Conservation (phyloP, 2,888 invertebrate genomes). For the Macaria notata region DNA sequence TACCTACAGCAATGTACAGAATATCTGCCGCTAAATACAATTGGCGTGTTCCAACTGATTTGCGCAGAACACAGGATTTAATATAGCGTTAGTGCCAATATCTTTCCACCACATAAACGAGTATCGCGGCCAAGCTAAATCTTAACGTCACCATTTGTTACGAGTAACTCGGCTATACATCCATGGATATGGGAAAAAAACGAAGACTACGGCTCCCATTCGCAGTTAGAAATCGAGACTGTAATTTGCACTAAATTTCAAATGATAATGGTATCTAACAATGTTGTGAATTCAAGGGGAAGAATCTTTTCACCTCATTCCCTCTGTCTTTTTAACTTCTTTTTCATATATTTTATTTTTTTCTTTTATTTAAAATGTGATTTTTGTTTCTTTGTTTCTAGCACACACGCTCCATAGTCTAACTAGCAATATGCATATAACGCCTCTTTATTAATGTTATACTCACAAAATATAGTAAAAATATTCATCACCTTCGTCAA, state of each 20-base stretch:
- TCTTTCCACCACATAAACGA: slow-evolving; percentile 57
- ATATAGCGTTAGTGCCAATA: slow-evolving; percentile 49
- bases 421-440: too few species aligned
- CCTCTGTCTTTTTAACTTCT: too few species aligned
- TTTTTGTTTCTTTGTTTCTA: too few species aligned
- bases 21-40: slow-evolving; percentile 30
- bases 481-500: too few species aligned
- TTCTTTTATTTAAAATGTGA: too few species aligned
- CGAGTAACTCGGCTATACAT: slow-evolving; percentile 38
- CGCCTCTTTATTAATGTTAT: too few species aligned
- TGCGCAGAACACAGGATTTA: slow-evolving; percentile 39
- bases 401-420: too few species aligned
- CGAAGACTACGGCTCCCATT: slow-evolving; percentile 31
- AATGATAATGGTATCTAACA: background rate
- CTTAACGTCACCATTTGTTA: slow-evolving; percentile 46
- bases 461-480: too few species aligned
- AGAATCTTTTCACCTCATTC: too few species aligned
- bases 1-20: slow-evolving; percentile 18
- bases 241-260: slow-evolving; percentile 21
- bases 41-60: slow-evolving; percentile 27
- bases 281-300: too few species aligned
- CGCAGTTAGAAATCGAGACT: slow-evolving; percentile 17
- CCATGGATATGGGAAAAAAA: slow-evolving; percentile 36
- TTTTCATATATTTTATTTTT: too few species aligned
- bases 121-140: slow-evolving; percentile 44